Evolutionary conservation across 2,888 invertebrate genomes (phyloP).

Genomic region (Leptopilina myrica): DNA sequence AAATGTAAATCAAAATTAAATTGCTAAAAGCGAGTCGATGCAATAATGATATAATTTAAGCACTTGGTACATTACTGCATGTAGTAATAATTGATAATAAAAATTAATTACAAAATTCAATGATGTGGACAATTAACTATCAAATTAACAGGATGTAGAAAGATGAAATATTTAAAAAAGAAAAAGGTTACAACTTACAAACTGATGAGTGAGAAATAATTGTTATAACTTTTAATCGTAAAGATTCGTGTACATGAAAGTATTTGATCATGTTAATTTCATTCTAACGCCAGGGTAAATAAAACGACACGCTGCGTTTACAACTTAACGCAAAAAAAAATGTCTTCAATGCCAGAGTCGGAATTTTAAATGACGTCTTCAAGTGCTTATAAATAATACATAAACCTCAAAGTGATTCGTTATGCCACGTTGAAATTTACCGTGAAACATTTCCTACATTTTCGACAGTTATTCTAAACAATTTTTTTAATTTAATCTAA

Average conservation of each 20-base stretch:
- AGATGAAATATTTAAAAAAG: no score
- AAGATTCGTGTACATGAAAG: slow-evolving; percentile 4
- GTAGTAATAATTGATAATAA: no score
- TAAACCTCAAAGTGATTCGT: slow-evolving; percentile 28
- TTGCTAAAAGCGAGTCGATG: no score
- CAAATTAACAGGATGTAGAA: no score
- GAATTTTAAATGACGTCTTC: slow-evolving; percentile 41
- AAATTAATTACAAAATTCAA: no score
- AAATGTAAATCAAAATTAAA: no score
- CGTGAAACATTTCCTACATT: slow-evolving; percentile 1
- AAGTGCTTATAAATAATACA: slow-evolving; percentile 43
- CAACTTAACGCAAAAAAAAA: slow-evolving; percentile 24
- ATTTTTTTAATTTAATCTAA: no score
- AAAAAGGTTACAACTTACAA: background rate
- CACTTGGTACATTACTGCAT: no score
- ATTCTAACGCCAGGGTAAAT: slow-evolving; percentile 48
- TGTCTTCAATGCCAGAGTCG: slow-evolving; percentile 41
- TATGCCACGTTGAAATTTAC: slow-evolving; percentile 21
- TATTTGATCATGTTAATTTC: slow-evolving; percentile 35
- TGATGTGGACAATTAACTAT: no score
- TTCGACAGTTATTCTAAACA: background rate
- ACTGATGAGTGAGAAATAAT: background rate
- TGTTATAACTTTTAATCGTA: background rate
- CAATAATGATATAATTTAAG: no score
- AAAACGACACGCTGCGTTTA: slow-evolving; percentile 43